Evolutionary conservation across 2,797 vertebrate genomes (phyloP).

Genomic region (Cyclopterus lumpus): DNA sequence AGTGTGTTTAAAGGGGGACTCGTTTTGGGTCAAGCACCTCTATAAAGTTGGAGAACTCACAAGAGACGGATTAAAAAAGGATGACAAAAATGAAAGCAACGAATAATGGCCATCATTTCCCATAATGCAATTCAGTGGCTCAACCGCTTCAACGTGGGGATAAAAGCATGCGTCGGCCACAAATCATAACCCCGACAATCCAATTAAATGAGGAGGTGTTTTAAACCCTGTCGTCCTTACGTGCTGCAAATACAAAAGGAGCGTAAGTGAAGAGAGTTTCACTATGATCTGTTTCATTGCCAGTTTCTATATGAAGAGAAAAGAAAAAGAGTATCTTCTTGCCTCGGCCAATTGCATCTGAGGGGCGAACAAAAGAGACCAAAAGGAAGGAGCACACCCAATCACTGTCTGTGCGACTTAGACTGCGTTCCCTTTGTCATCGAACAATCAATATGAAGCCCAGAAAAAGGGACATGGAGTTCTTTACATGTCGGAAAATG

Average conservation of each 20-base stretch:
- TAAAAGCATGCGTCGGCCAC: not conserved
- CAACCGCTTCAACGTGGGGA: not conserved
- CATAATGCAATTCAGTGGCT: not conserved
- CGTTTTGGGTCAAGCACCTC: not conserved
- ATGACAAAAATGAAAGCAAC: not conserved
- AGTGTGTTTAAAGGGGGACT: not conserved
- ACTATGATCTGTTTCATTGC: constrained; percentile 37
- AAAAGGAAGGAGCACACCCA: constrained; percentile 65
- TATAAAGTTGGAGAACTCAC: not conserved
- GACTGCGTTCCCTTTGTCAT: constrained; percentile 54
- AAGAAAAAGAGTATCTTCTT: constrained; percentile 41
- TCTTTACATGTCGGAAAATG: constrained; percentile 40
- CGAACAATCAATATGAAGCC: constrained; percentile 46
- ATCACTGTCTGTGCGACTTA: constrained; percentile 33
- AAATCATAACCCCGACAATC: not conserved
- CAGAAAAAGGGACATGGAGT: constrained; percentile 16
- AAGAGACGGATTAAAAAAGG: not conserved
- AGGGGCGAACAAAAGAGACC: constrained; percentile 60
- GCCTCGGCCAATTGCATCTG: constrained; percentile 35
- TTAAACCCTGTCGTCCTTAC: constrained; percentile 12
- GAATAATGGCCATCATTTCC: not conserved
- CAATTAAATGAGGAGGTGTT: constrained; percentile 14
- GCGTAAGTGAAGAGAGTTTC: constrained; percentile 46
- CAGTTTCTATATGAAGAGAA: constrained; percentile 27
- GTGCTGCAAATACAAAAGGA: constrained; percentile 32